Evolutionary conservation across 2,888 invertebrate species (phyloP).

Genomic region (Acleris cristana): DNA sequence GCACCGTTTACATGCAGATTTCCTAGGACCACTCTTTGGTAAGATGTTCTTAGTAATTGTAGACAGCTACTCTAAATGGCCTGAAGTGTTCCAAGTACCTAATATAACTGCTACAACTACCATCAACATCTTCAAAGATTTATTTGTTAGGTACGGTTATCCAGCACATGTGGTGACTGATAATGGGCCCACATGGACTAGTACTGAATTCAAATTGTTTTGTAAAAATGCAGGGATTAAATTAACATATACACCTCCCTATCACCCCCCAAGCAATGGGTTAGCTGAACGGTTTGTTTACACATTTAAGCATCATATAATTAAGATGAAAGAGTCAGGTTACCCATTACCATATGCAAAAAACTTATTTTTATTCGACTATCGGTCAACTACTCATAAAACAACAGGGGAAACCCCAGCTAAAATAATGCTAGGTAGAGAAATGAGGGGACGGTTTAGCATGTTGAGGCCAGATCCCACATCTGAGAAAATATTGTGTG

Average conservation of each 20-base stretch:
- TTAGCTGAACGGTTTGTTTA: not conserved
- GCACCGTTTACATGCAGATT: conserved; percentile 38
- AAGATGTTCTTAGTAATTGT: conserved; percentile 34
- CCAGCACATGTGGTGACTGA: not conserved
- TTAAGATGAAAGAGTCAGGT: too few species aligned
- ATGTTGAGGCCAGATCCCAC: too few species aligned
- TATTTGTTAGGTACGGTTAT: not conserved
- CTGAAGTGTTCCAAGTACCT: not conserved
- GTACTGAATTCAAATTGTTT: not conserved
- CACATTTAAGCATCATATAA: too few species aligned
- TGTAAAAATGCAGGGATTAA: not conserved
- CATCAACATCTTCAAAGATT: not conserved
- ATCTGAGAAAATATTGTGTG: too few species aligned
- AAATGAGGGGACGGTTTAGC: too few species aligned
- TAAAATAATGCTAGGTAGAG: too few species aligned
- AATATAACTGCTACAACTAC: not conserved
- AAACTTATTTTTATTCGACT: too few species aligned
- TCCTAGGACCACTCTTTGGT: conserved; percentile 29
- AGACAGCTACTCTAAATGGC: conserved; percentile 23
- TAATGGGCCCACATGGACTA: conserved; percentile 1
- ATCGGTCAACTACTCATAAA: too few species aligned
- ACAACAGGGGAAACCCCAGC: too few species aligned
- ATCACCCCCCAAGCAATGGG: not conserved
- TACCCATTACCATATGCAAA: too few species aligned
- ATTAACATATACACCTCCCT: not conserved